A percentile compares a stretch with the other conserved stretches of the same genome.
These are phyloP conservation scores for Anableps anableps DNA, from an alignment of 2,797 vertebrate species.

Conservation along the genomic window DNA sequence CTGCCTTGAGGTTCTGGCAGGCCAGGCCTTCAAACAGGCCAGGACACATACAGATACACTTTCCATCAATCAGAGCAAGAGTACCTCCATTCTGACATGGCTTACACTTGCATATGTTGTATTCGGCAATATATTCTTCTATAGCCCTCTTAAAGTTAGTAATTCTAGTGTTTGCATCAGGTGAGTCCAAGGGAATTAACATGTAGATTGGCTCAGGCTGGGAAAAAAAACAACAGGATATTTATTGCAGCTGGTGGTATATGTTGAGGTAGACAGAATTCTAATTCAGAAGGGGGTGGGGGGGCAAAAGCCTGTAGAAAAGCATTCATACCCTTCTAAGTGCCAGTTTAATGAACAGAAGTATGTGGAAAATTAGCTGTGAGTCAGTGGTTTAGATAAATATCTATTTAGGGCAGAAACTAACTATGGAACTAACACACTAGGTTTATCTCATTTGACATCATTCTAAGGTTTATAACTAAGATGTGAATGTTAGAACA, in stretches of 20 bases:
- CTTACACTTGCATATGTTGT: constrained; percentile 87
- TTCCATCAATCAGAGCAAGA: constrained; percentile 82
- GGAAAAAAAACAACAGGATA: constrained; percentile 6
- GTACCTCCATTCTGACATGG: constrained; percentile 90
- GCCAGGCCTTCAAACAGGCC: constrained; percentile 79
- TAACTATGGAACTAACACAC: neutral
- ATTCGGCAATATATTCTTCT: constrained; percentile 86
- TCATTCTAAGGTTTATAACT: too few relatives aligned
- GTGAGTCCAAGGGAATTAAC: constrained; percentile 84
- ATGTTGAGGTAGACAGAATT: neutral
- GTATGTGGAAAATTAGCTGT: neutral
- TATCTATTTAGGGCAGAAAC: neutral
- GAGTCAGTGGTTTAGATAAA: neutral
- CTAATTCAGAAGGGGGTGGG: neutral
- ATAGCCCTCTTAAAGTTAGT: constrained; percentile 84
- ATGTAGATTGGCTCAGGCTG: constrained; percentile 87
- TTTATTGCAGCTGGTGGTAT: neutral
- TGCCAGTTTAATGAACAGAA: neutral
- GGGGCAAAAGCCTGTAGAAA: too few relatives aligned
- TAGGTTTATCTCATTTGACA: too few relatives aligned
- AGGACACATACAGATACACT: constrained; percentile 85
- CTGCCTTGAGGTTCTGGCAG: constrained; percentile 82
- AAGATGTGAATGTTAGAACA: too few relatives aligned
- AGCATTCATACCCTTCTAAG: too few relatives aligned
- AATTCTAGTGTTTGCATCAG: constrained; percentile 75